Base-by-base conservation (phyloP, 2,888 invertebrate genomes). In the Tenthredo amoena region DNA sequence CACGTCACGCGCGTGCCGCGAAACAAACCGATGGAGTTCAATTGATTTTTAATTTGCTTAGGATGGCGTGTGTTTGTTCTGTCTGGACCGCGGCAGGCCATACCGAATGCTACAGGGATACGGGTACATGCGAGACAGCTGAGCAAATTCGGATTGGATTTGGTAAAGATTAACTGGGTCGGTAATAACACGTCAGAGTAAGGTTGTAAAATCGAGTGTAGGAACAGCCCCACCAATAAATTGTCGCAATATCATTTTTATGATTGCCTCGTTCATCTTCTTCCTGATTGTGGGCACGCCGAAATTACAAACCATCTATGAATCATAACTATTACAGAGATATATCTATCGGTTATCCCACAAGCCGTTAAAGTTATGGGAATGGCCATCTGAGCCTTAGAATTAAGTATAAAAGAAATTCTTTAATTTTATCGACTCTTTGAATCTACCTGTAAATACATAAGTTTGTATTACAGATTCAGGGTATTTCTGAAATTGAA, bases 41-140 rank as follows among this genome's bases (percentile, higher is more conserved):
- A 92, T 90, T 90, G 91, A 92, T 92, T 92, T 92, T 92, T 91
- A 90, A 92, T 92, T 91, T 90, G 86, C 86, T 86, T 87, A 79
- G 68, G 58, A 79, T 79, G 84, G 58, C 74, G 87, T 87, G 87
- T 91, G 89, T 91, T 91, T 91, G 89, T 87, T 86, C 88, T 89
- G 91, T 89, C 91, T 91, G 91, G 88, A 90, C 90, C 88, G 86
- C 88, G 89, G 37, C 40, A 83, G 37, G 15, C 77, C 10, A n/a
- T 76, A 55, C 68, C 7, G 34, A 68, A 68, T 68, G 15, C 34
- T 34, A 26, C 34, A 34, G 68, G 15, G 12, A 65, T 31, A 37
- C 55, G 72, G 58, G 34, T 43, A 40, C 65, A 31, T 37, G 86
- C 58, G 40, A 34, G 47, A 76, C 62, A 50, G 50, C 58, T 81